Conservation (phyloP, 2,797 vertebrate species). For the Gallinago stenura region DNA sequence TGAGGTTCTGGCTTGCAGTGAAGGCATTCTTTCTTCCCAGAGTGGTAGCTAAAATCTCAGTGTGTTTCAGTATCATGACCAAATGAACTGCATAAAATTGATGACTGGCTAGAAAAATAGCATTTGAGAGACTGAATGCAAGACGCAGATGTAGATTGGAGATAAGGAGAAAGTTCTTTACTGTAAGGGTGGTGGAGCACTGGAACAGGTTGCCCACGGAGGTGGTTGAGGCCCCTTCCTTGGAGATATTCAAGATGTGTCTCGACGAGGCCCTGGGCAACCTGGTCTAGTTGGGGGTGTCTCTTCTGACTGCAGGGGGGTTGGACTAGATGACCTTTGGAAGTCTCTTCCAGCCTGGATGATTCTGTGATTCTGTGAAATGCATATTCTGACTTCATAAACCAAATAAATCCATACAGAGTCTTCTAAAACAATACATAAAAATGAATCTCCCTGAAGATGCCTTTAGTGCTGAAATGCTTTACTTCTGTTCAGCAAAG, state of each 20-base stretch:
- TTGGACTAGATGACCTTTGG: too few species aligned
- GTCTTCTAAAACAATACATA: constrained; percentile 10
- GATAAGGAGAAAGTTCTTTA: too few species aligned
- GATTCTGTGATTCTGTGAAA: neutral
- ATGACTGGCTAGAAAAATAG: neutral
- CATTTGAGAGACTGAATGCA: neutral
- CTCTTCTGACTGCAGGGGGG: too few species aligned
- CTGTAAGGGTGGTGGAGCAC: too few species aligned
- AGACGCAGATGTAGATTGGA: neutral
- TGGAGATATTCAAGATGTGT: too few species aligned
- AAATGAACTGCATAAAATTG: neutral
- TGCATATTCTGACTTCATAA: constrained; percentile 23
- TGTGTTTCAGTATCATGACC: neutral
- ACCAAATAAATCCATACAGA: constrained; percentile 25
- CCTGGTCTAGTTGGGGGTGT: too few species aligned
- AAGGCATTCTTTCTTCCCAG: neutral
- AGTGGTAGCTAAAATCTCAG: neutral
- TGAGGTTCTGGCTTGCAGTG: neutral
- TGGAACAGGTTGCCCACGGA: too few species aligned
- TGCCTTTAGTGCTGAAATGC: neutral
- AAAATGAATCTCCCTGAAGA: constrained; percentile 12
- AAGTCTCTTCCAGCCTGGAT: too few species aligned
- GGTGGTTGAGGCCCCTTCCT: too few species aligned
- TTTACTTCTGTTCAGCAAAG: neutral
- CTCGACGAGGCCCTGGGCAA: too few species aligned